Evolutionary conservation across 1,140 invertebrate species (phyloP).

Genomic region (Zaprionus ornatus): DNA sequence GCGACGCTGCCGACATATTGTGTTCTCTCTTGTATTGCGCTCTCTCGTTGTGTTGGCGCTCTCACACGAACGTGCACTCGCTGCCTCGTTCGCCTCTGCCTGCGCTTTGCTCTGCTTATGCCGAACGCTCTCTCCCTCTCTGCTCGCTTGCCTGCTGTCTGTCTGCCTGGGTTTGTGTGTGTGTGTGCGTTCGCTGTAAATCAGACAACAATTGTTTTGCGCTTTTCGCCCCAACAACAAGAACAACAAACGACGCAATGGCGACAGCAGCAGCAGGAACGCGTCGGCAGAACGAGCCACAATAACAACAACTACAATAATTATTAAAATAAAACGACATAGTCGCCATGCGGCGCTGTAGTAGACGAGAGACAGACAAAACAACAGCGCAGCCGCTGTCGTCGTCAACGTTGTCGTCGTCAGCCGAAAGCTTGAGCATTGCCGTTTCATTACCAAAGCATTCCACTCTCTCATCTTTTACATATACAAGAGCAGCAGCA

Average conservation of each 20-base stretch:
- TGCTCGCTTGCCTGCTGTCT: conserved; percentile 2
- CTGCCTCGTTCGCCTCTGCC: background rate
- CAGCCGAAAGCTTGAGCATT: conserved; percentile 15
- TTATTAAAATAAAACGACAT: conserved; percentile 49
- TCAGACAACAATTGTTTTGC: conserved; percentile 56
- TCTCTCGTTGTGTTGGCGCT: background rate
- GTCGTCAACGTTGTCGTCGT: conserved; percentile 4
- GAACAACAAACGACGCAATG: conserved; percentile 12
- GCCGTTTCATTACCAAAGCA: conserved; percentile 34
- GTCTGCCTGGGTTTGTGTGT: background rate
- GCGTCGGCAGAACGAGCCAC: background rate
- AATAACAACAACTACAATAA: conserved; percentile 30
- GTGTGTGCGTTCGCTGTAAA: conserved; percentile 47
- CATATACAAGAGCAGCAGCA: conserved; percentile 19
- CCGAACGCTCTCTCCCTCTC: background rate
- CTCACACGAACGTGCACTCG: background rate
- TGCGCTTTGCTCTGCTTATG: background rate
- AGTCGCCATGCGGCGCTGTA: conserved; percentile 12
- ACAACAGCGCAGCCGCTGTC: conserved; percentile 47
- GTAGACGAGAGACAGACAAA: conserved; percentile 44
- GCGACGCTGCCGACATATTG: conserved; percentile 7
- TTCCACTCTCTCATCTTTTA: conserved; percentile 26
- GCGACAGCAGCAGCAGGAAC: conserved; percentile 4
- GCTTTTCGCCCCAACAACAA: conserved; percentile 47
- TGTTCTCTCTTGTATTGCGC: background rate